Conservation (phyloP, 2,888 invertebrate species). For the Ecdyonurus torrentis region DNA sequence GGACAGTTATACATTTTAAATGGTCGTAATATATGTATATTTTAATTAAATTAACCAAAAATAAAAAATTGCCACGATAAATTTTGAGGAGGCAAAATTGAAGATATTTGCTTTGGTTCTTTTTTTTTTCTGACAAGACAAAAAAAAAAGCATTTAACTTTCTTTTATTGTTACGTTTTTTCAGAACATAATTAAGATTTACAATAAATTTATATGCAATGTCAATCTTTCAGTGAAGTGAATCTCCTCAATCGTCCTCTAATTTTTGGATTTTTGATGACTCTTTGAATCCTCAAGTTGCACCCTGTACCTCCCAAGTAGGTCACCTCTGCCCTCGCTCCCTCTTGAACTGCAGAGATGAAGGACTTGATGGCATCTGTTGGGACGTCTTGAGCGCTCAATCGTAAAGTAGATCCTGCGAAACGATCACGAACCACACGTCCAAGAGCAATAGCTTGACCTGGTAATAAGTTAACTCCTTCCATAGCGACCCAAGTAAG, state of each 20-base stretch:
- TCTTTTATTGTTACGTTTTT: no score
- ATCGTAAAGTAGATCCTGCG: slow-evolving; percentile 23
- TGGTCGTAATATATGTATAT: no score
- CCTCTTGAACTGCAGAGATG: slow-evolving; percentile 24
- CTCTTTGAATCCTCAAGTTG: neutral
- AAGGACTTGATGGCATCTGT: slow-evolving; percentile 24
- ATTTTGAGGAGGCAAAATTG: no score
- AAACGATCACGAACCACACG: slow-evolving; percentile 26
- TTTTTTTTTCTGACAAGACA: no score
- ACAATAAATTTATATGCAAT: no score
- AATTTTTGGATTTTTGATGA: neutral
- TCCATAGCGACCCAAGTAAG: slow-evolving; percentile 26
- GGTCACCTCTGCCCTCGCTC: slow-evolving; percentile 24
- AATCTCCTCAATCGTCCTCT: neutral
- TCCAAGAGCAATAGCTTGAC: slow-evolving; percentile 23
- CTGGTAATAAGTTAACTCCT: slow-evolving; percentile 23
- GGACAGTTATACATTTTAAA: no score
- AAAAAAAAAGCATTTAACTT: no score
- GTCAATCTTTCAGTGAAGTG: neutral
- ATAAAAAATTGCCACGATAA: no score
- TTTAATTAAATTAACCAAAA: no score
- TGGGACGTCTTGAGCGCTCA: slow-evolving; percentile 25
- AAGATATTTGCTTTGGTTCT: no score
- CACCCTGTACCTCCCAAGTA: neutral
- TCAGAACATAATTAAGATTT: no score